phyloP scores from a whole-genome alignment of 2,888 invertebrate species.

The Acanthosoma haemorrhoidale region DNA sequence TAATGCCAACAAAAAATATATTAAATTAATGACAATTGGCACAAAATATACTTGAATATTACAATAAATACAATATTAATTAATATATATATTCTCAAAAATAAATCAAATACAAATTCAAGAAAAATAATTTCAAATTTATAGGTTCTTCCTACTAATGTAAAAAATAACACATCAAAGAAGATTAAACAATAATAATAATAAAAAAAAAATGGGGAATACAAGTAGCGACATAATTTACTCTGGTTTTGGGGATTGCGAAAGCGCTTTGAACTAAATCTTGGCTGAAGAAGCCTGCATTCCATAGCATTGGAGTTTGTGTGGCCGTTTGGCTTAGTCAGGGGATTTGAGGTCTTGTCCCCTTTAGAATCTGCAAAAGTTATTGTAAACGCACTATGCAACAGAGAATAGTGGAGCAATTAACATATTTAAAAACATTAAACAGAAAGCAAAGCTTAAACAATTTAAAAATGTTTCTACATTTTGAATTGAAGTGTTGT shows the following conservation, averaged over 20 bases:
- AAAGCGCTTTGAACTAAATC: constrained; percentile 25
- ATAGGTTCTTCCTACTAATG: not conserved
- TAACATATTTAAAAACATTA: not conserved
- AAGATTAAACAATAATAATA: not conserved
- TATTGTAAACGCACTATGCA: constrained; percentile 15
- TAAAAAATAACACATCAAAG: not conserved
- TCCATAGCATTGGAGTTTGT: constrained; percentile 19
- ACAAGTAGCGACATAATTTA: constrained; percentile 5
- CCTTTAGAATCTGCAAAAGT: constrained; percentile 25
- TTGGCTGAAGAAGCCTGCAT: constrained; percentile 18
- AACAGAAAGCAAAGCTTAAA: not conserved
- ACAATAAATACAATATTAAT: too few species aligned
- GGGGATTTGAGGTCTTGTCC: constrained; percentile 21
- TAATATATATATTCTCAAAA: too few species aligned
- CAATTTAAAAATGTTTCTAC: too few species aligned
- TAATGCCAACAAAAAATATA: too few species aligned
- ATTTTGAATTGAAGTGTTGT: too few species aligned
- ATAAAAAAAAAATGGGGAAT: constrained; percentile 10
- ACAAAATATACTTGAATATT: too few species aligned
- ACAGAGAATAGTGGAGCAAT: not conserved
- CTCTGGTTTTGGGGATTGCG: constrained; percentile 23
- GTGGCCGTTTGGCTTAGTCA: constrained; percentile 7
- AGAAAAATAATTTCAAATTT: too few species aligned
- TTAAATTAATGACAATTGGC: too few species aligned
- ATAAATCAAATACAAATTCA: too few species aligned